Conservation (phyloP, 2,888 invertebrate genomes). For the Lasioglossum pauxillum region DNA sequence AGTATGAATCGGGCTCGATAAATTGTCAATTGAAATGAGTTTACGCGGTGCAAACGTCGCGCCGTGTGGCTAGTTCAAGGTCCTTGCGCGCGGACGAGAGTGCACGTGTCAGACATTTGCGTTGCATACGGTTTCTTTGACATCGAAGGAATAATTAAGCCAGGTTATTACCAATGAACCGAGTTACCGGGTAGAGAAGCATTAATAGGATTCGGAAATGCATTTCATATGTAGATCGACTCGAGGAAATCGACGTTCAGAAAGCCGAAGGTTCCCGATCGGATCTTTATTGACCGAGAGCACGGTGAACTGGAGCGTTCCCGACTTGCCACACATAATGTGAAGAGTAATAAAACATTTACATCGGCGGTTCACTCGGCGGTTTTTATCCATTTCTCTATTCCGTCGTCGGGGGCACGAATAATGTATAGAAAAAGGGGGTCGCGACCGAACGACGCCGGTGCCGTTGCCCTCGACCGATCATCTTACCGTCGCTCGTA, state of each 20-base stretch:
- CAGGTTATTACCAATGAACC: not conserved
- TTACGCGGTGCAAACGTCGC: not conserved
- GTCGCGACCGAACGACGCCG: constrained; percentile 62
- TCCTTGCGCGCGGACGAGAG: not conserved
- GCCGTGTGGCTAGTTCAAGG: not conserved
- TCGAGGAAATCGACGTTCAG: not conserved
- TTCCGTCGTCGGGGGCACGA: not conserved
- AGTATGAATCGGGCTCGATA: not conserved
- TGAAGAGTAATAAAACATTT: constrained; percentile 10
- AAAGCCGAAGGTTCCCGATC: not conserved
- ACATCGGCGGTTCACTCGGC: constrained; percentile 16
- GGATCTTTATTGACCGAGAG: not conserved
- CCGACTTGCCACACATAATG: not conserved
- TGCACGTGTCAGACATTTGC: not conserved
- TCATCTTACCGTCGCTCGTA: constrained; percentile 67
- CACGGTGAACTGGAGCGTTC: constrained; percentile 17
- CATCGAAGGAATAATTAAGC: not conserved
- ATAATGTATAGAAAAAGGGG: constrained; percentile 31
- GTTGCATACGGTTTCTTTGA: not conserved
- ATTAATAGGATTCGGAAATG: not conserved
- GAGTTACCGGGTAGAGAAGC: not conserved
- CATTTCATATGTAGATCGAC: not conserved
- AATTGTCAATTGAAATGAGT: not conserved
- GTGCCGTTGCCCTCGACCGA: constrained; percentile 59
- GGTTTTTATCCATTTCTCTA: constrained; percentile 14